A percentile compares a stretch with the other conserved stretches of the same genome.
phyloP scores from a whole-genome alignment of 2,888 invertebrate genomes.

The Amphimallon solstitiale region DNA sequence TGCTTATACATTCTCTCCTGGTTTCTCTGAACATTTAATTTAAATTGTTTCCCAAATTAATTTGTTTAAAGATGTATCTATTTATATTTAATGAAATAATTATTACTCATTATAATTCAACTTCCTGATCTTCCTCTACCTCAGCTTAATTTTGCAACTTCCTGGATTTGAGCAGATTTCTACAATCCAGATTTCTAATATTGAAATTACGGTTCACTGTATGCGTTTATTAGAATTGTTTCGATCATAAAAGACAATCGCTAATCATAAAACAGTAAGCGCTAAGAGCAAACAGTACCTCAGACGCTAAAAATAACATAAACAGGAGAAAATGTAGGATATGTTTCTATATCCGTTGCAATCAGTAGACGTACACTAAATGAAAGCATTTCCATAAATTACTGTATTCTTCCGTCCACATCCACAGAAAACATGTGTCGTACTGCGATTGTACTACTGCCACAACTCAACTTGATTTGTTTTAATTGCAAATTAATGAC shows the following conservation, averaged over 20 bases:
- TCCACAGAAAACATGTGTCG: constrained; percentile 2
- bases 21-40: too few species aligned
- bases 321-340: constrained; percentile 13
- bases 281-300: background rate
- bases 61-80: background rate
- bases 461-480: background rate
- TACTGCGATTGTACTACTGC: background rate
- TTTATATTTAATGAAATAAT: background rate
- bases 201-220: background rate
- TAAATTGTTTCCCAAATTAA: too few species aligned
- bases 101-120: background rate
- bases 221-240: background rate
- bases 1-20: too few species aligned
- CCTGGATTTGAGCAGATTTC: constrained; percentile 20
- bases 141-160: constrained; percentile 9
- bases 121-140: constrained; percentile 8
- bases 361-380: background rate
- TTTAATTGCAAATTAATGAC: background rate
- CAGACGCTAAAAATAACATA: background rate
- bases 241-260: constrained; percentile 7
- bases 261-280: background rate
- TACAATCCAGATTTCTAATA: constrained; percentile 15
- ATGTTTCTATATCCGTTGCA: background rate
- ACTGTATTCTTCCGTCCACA: background rate
- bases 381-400: constrained; percentile 6